These are phyloP conservation scores for Rallus limicola DNA, from an alignment of 2,113 vertebrate species.

Conservation along the genomic window DNA sequence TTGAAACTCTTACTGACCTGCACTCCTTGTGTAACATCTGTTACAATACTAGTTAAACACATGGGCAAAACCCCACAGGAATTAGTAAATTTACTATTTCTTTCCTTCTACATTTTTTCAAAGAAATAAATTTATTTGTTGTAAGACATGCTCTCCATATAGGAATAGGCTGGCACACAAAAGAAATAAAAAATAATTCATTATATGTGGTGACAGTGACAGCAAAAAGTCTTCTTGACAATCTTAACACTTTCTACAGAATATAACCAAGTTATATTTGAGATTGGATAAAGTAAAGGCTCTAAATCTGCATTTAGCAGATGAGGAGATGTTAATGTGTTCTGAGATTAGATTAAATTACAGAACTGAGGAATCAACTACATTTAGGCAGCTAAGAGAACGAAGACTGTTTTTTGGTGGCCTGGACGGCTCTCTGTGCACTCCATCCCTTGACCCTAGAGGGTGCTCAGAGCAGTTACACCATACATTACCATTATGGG, in stretches of 20 bases:
- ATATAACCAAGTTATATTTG: neutral
- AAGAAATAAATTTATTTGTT: neutral
- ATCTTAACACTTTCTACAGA: neutral
- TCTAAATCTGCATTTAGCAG: neutral
- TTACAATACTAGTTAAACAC: neutral
- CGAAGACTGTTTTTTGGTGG: neutral
- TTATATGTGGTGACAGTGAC: neutral
- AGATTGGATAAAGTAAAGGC: neutral
- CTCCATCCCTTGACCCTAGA: neutral
- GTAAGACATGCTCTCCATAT: neutral
- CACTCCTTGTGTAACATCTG: neutral
- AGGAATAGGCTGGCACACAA: neutral
- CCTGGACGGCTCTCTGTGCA: neutral
- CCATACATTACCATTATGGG: rapidly evolving
- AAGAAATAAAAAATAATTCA: neutral
- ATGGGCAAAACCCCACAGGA: neutral
- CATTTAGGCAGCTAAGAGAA: neutral
- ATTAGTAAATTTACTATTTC: neutral
- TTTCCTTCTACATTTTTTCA: neutral
- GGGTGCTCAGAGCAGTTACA: neutral
- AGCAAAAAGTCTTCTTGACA: neutral
- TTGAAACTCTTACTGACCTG: neutral
- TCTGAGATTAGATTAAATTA: neutral
- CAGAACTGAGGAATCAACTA: neutral
- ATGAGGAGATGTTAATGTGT: neutral